Evolutionary conservation across 2,797 vertebrate genomes (phyloP), one percentile per base, ranked within the genome.

Genomic region (Xiphorhynchus erythropygius): DNA sequence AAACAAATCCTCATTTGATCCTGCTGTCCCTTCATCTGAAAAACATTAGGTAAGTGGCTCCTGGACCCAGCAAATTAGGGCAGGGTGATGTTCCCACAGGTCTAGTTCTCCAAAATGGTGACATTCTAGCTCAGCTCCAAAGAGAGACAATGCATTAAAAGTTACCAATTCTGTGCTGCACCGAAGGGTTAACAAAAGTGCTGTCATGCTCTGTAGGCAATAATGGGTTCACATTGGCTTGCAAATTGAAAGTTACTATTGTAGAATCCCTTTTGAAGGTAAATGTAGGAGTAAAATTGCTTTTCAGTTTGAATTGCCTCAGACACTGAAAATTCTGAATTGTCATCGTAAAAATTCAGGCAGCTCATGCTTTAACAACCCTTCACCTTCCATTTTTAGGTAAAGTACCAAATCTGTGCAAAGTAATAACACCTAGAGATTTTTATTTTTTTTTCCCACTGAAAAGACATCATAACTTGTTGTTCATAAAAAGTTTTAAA

Each of bases 321-420:
- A 88, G 86, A 81, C 57, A 80, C 46, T 95, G 84, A 93, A 88
- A 94, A 95, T 93, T 92, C 74, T 93, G 86, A 71, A 93, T 88
- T 94, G 65, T 94, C 88, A 73, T 60, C 23, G 11, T 90, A 86
- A 95, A 91, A 94, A 71, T 75, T 67, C 93, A 68, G 33, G 17
- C 64, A 92, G 74, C 69, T 46, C 47, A 77, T 87, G 59, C 77
- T 68, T 92, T 84, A 93, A 49, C 62, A 81, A 47, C 79, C 60
- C 41, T 62, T 68, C 88, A 75, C 69, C 64, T 87, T 89, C 76
- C 49, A 37, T 75, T 86, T 91, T 56, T 60, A 88, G 73, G 56
- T 70, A 75, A 90, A 94, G 17, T 39, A 39, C 33, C 46, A 68
- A 81, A 69, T 63, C 70, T 30, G 13, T 84, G 47, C 60, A 30